These are phyloP conservation scores for Drosophila dives DNA, from an alignment of 2,888 invertebrate genomes.

Conservation along the genomic window DNA sequence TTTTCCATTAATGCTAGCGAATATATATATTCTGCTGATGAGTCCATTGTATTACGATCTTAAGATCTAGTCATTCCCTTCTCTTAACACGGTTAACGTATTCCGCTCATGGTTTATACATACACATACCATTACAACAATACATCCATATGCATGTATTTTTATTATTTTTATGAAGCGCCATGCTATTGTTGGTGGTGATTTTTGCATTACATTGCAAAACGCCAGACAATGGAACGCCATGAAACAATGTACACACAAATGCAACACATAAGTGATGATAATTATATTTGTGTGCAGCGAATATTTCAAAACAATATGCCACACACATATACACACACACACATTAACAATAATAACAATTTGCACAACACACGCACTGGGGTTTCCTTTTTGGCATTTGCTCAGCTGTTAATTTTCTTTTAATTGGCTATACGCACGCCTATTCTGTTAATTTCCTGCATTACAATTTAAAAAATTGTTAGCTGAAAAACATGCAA, in stretches of 20 bases:
- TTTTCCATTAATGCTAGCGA: background rate
- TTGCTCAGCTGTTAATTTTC: conserved; percentile 56
- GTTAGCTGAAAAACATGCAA: conserved; percentile 35
- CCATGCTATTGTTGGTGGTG: conserved; percentile 36
- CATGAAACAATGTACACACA: conserved; percentile 52
- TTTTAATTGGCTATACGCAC: conserved; percentile 60
- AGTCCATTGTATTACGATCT: conserved; percentile 3
- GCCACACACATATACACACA: background rate
- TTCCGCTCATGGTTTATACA: conserved; percentile 59
- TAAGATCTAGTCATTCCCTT: conserved; percentile 14
- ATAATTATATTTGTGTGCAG: conserved; percentile 65
- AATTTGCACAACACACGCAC: conserved; percentile 30
- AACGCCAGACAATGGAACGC: conserved; percentile 67
- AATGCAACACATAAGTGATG: conserved; percentile 39
- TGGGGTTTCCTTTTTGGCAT: conserved; percentile 36
- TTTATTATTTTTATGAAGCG: conserved; percentile 2
- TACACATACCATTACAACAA: conserved; percentile 37
- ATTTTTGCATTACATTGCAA: conserved; percentile 69
- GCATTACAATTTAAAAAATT: conserved; percentile 54
- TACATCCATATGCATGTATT: conserved; percentile 12
- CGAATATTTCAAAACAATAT: conserved; percentile 58
- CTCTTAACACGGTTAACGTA: conserved; percentile 19
- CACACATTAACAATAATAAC: conserved; percentile 6
- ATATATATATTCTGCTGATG: background rate
- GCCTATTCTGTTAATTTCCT: conserved; percentile 56